A percentile compares a stretch with the other conserved stretches of the same genome.
phyloP scores from a whole-genome alignment of 2,888 invertebrate species.

The Steinernema carpocapsae region DNA sequence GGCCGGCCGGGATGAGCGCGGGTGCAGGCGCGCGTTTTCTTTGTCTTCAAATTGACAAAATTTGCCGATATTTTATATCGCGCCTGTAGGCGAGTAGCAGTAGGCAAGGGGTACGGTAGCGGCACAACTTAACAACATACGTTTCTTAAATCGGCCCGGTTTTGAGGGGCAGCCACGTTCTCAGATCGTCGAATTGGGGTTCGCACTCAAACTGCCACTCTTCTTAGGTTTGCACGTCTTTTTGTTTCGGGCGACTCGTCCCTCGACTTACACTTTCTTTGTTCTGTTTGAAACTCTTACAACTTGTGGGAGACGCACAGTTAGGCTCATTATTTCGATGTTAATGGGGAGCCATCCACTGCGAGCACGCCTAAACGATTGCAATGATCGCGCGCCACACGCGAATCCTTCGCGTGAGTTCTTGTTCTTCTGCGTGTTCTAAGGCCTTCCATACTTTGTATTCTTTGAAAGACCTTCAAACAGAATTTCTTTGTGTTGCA shows the following conservation, averaged over 20 bases:
- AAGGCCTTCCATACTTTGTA: conserved; percentile 23
- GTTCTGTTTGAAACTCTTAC: neutral
- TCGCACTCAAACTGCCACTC: neutral
- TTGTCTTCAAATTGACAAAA: conserved; percentile 16
- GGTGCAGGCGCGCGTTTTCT: conserved; percentile 9
- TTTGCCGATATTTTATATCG: conserved; percentile 25
- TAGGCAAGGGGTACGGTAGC: conserved; percentile 19
- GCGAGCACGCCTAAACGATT: neutral
- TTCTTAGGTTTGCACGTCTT: neutral
- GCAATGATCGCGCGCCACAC: conserved; percentile 21
- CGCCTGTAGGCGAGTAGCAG: conserved; percentile 9
- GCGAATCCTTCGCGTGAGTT: conserved; percentile 3
- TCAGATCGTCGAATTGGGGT: no score
- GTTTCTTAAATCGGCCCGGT: no score
- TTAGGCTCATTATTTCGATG: no score
- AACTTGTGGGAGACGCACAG: neutral
- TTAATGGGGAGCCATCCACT: neutral
- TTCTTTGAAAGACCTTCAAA: neutral
- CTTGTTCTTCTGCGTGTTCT: neutral
- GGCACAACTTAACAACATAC: neutral
- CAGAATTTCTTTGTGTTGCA: conserved; percentile 29
- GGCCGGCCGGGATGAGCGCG: conserved; percentile 4
- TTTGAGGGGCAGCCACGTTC: no score
- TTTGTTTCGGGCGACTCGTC: neutral
- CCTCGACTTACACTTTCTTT: neutral